Conservation (phyloP, 2,888 invertebrate genomes). For the Hydraecia micacea region DNA sequence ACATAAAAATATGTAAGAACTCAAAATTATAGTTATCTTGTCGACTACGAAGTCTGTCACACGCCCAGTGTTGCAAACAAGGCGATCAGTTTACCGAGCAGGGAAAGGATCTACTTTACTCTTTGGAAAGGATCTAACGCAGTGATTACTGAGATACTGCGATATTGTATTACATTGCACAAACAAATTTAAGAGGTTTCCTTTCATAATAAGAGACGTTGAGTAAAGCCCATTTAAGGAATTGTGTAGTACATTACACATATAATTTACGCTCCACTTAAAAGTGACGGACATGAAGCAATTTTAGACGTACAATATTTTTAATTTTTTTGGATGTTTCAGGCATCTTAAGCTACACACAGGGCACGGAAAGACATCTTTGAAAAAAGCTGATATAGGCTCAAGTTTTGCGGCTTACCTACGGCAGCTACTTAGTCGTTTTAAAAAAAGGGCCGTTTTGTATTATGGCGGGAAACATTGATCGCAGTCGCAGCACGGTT, state of each 20-base stretch:
- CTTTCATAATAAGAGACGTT: slow-evolving; percentile 71
- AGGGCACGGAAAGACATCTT: not conserved
- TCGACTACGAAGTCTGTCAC: slow-evolving; percentile 62
- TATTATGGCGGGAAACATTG: not conserved
- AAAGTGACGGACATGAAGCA: slow-evolving; percentile 44
- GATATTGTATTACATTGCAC: slow-evolving; percentile 78
- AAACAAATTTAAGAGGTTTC: slow-evolving; percentile 72
- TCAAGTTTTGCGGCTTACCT: not conserved
- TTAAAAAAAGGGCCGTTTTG: not conserved
- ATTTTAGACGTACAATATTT: slow-evolving; percentile 26
- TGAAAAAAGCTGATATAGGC: not conserved
- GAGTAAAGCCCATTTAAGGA: slow-evolving; percentile 64
- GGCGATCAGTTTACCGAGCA: slow-evolving; percentile 72
- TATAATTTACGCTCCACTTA: slow-evolving; percentile 63
- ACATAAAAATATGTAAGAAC: slow-evolving; percentile 1
- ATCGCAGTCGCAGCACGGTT: not conserved
- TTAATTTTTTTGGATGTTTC: slow-evolving; percentile 26
- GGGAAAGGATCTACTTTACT: slow-evolving; percentile 75
- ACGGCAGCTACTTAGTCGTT: not conserved
- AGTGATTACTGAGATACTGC: slow-evolving; percentile 67
- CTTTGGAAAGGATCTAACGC: slow-evolving; percentile 73
- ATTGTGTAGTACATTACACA: slow-evolving; percentile 54
- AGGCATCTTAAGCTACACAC: not conserved
- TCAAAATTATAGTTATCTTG: slow-evolving; percentile 18
- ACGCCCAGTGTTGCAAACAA: slow-evolving; percentile 71